These are phyloP conservation scores for Drosophila serrata DNA, from an alignment of 1,140 invertebrate species.

Conservation along the genomic window DNA sequence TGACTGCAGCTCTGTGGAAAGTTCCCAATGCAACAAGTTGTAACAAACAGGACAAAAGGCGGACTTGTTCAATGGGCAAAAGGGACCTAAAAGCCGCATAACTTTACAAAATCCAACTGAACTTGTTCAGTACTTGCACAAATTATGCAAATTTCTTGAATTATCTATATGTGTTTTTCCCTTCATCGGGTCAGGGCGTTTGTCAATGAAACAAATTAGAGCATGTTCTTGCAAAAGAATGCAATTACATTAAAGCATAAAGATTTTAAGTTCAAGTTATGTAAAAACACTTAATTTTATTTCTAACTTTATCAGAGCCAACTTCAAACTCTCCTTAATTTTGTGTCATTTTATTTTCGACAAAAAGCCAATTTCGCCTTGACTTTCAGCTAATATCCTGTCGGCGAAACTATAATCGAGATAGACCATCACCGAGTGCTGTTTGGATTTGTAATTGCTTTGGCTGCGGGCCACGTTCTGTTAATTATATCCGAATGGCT, in stretches of 20 bases:
- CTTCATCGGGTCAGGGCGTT: constrained; percentile 5
- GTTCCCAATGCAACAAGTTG: constrained; percentile 44
- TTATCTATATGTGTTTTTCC: constrained; percentile 30
- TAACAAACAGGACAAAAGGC: constrained; percentile 36
- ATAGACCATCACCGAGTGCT: constrained; percentile 51
- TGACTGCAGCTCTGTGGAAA: constrained; percentile 36
- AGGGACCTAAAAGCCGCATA: constrained; percentile 36
- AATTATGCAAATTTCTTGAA: constrained; percentile 49
- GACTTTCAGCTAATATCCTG: constrained; percentile 79
- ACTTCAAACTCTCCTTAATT: not conserved
- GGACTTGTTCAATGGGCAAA: constrained; percentile 26
- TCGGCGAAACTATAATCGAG: constrained; percentile 76
- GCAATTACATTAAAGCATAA: too few species aligned
- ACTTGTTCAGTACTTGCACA: constrained; percentile 13
- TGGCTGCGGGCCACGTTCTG: constrained; percentile 53
- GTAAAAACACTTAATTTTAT: not conserved
- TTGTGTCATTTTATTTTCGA: not conserved
- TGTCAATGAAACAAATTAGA: constrained; percentile 69
- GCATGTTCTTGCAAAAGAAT: not conserved
- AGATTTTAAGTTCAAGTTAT: not conserved
- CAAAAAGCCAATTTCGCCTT: constrained; percentile 63
- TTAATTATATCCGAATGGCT: constrained; percentile 80
- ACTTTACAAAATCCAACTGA: constrained; percentile 20
- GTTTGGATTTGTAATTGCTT: constrained; percentile 78
- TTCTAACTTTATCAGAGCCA: not conserved